Evolutionary conservation across 2,113 vertebrate genomes (phyloP).

Genomic region (Sminthopsis crassicaudata): DNA sequence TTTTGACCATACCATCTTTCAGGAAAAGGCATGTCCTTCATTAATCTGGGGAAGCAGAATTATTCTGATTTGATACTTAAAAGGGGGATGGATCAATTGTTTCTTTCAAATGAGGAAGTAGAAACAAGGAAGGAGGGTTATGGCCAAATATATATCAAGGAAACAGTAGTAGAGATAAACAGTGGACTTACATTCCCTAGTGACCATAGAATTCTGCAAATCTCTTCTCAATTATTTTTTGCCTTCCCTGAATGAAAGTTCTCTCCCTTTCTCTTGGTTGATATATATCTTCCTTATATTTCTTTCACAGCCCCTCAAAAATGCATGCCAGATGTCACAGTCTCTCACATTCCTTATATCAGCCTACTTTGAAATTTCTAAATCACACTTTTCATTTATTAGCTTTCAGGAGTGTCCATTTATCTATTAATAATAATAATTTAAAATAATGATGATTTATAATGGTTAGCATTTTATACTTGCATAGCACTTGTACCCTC

Average conservation of each 20-base stretch:
- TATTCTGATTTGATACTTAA: neutral
- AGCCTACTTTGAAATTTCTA: conserved; percentile 64
- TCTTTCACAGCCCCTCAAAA: neutral
- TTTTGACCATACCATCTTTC: neutral
- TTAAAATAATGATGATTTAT: neutral
- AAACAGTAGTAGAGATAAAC: neutral
- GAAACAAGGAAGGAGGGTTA: neutral
- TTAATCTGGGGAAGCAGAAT: neutral
- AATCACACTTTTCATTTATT: conserved; percentile 32
- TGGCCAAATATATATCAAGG: neutral
- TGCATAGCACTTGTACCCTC: neutral
- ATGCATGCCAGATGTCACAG: conserved; percentile 30
- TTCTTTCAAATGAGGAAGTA: neutral
- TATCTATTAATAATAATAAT: conserved; percentile 59
- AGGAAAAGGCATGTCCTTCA: neutral
- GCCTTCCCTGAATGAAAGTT: neutral
- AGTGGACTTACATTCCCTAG: neutral
- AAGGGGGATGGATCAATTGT: neutral
- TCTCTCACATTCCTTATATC: conserved; percentile 42
- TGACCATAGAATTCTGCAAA: neutral
- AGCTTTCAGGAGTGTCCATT: conserved; percentile 42
- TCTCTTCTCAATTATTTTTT: neutral
- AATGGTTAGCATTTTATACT: neutral
- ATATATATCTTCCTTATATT: neutral
- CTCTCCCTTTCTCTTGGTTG: neutral